phyloP scores from a whole-genome alignment of 2,113 vertebrate species.

The Myxocyprinus asiaticus region DNA sequence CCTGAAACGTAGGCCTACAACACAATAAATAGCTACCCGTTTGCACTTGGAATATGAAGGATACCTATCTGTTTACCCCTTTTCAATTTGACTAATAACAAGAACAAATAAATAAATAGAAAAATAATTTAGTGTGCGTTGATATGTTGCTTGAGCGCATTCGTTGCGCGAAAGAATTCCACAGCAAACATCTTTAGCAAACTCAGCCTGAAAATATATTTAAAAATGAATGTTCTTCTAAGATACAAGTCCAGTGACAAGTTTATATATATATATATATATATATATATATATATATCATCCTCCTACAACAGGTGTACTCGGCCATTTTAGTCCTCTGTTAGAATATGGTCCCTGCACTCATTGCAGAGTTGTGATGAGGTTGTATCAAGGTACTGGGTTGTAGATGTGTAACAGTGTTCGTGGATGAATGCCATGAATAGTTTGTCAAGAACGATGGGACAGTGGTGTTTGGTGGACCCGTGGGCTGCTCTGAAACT shows the following conservation, averaged over 20 bases:
- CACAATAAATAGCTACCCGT: constrained; percentile 48
- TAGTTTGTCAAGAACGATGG: constrained; percentile 88
- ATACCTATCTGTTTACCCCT: constrained; percentile 82
- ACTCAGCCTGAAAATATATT: constrained; percentile 41
- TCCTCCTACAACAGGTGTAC: constrained; percentile 54
- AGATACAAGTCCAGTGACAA: constrained; percentile 30
- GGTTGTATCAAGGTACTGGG: too few relatives aligned
- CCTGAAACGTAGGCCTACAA: too few relatives aligned
- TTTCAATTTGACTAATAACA: neutral
- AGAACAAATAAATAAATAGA: constrained; percentile 82
- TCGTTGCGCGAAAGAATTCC: constrained; percentile 1
- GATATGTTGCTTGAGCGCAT: constrained; percentile 59
- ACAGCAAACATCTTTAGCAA: too few relatives aligned
- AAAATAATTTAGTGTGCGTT: constrained; percentile 76
- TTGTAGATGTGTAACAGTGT: constrained; percentile 81
- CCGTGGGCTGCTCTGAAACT: constrained; percentile 78
- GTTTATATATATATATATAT: too few relatives aligned
- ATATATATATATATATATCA: too few relatives aligned
- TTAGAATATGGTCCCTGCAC: constrained; percentile 91
- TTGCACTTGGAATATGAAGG: constrained; percentile 83
- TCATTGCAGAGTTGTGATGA: constrained; percentile 81
- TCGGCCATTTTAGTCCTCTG: constrained; percentile 62
- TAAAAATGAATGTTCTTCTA: constrained; percentile 51
- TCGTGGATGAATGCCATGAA: constrained; percentile 89
- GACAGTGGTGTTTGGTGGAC: constrained; percentile 73